Percentiles rank a stretch among this genome's conserved stretches.
These are phyloP conservation scores for Pachymerium ferrugineum DNA, from an alignment of 2,888 invertebrate genomes.

Conservation along the genomic window DNA sequence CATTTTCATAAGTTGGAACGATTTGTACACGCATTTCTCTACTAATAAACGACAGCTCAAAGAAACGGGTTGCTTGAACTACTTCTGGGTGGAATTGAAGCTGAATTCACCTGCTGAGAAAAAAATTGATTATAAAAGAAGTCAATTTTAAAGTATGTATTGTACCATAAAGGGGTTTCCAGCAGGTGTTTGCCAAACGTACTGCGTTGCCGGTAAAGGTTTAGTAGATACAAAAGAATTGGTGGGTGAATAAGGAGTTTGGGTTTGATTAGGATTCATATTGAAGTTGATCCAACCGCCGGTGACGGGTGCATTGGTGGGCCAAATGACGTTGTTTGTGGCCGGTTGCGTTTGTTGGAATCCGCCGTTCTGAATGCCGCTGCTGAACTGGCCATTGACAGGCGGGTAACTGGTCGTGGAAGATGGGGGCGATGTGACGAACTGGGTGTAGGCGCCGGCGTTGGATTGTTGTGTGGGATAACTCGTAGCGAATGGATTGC, in stretches of 20 bases:
- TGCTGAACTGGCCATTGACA: constrained; percentile 1
- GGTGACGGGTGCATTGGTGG: not conserved
- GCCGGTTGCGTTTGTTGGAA: not conserved
- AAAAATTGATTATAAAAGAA: not conserved
- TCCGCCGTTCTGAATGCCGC: not conserved
- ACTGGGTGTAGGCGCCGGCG: not conserved
- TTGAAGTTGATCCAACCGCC: constrained; percentile 15
- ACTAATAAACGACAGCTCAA: not conserved
- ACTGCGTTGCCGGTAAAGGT: too few species aligned
- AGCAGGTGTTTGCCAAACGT: not conserved
- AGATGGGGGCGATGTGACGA: not conserved
- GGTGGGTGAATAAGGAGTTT: not conserved
- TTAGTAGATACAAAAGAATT: not conserved
- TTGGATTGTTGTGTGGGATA: not conserved
- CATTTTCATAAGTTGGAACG: not conserved
- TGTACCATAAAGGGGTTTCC: constrained; percentile 27
- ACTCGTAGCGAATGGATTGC: constrained; percentile 11
- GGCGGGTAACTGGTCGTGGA: not conserved
- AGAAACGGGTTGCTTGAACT: constrained; percentile 28
- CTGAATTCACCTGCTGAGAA: not conserved
- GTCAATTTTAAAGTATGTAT: not conserved
- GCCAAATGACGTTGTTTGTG: not conserved
- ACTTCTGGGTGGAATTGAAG: constrained; percentile 3
- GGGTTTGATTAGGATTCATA: not conserved
- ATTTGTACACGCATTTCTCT: not conserved